These are phyloP conservation scores for Aleiodes sp. DNA, from an alignment of 1,140 invertebrate species.

Conservation along the genomic window DNA sequence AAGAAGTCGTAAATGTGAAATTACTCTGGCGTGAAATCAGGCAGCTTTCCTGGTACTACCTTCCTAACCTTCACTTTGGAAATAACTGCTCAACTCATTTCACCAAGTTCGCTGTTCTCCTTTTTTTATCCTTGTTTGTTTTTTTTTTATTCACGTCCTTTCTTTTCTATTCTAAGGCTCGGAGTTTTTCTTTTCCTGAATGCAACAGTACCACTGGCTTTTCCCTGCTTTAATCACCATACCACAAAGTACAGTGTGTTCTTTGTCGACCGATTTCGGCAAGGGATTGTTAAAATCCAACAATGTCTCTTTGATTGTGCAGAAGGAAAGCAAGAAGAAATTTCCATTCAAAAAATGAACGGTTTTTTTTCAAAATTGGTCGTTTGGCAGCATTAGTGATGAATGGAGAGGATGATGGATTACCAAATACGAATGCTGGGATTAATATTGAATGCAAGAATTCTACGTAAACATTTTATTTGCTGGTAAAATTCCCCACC, in stretches of 20 bases:
- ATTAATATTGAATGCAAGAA: too few relatives aligned
- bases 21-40: too few relatives aligned
- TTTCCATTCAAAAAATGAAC: not conserved
- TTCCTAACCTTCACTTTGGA: not conserved
- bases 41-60: too few relatives aligned
- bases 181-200: not conserved
- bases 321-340: not conserved
- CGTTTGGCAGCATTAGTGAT: too few relatives aligned
- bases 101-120: not conserved
- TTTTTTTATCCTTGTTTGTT: slow-evolving; percentile 15
- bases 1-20: too few relatives aligned
- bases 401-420: too few relatives aligned
- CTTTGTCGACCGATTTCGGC: slow-evolving; percentile 58
- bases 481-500: too few relatives aligned
- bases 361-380: not conserved
- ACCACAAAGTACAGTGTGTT: slow-evolving; percentile 62
- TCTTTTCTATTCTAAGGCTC: slow-evolving; percentile 35
- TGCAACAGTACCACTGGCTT: slow-evolving; percentile 39
- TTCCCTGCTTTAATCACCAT: slow-evolving; percentile 62
- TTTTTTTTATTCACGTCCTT: too few relatives aligned
- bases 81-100: slow-evolving; percentile 2
- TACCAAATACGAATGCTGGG: too few relatives aligned
- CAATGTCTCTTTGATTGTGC: slow-evolving; percentile 10
- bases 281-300: slow-evolving; percentile 37
- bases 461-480: too few relatives aligned